Percentiles rank a stretch among this genome's conserved stretches.
These are phyloP conservation scores for Drosophila melanica DNA, from an alignment of 1,140 invertebrate species.

Conservation along the genomic window DNA sequence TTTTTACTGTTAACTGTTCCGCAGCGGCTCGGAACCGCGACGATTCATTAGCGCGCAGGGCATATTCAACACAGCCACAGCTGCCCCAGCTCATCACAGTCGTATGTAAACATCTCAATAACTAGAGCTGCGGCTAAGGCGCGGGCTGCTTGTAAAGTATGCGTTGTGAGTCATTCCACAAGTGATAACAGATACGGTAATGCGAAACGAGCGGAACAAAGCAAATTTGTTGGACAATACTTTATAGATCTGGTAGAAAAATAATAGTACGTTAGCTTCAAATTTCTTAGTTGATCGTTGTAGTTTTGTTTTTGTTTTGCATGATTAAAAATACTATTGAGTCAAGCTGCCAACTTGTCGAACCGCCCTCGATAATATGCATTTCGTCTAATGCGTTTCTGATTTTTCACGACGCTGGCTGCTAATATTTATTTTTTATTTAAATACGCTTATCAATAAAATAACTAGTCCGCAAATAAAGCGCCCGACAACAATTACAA, in stretches of 20 bases:
- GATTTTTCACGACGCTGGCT: constrained; percentile 61
- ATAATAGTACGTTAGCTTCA: too few relatives aligned
- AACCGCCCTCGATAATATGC: constrained; percentile 24
- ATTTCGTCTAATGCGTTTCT: constrained; percentile 22
- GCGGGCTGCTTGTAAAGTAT: constrained; percentile 6
- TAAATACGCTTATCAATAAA: constrained; percentile 58
- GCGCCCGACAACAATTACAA: constrained; percentile 66
- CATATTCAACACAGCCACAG: not conserved
- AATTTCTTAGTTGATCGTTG: too few relatives aligned
- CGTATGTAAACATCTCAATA: constrained; percentile 31
- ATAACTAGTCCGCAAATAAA: constrained; percentile 49
- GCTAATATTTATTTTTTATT: constrained; percentile 21
- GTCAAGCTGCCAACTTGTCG: not conserved
- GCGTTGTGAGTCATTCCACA: not conserved
- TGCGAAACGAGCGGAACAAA: too few relatives aligned
- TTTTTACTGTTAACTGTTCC: constrained; percentile 53
- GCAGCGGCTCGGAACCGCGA: constrained; percentile 15
- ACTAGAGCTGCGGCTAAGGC: constrained; percentile 4
- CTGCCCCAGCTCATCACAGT: not conserved
- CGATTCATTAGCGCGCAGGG: constrained; percentile 48
- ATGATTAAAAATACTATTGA: not conserved
- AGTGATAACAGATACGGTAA: not conserved
- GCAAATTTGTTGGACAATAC: too few relatives aligned
- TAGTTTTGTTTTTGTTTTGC: too few relatives aligned
- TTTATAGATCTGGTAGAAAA: too few relatives aligned